phyloP scores from a whole-genome alignment of 2,113 vertebrate species.

The Dissostichus mawsoni region DNA sequence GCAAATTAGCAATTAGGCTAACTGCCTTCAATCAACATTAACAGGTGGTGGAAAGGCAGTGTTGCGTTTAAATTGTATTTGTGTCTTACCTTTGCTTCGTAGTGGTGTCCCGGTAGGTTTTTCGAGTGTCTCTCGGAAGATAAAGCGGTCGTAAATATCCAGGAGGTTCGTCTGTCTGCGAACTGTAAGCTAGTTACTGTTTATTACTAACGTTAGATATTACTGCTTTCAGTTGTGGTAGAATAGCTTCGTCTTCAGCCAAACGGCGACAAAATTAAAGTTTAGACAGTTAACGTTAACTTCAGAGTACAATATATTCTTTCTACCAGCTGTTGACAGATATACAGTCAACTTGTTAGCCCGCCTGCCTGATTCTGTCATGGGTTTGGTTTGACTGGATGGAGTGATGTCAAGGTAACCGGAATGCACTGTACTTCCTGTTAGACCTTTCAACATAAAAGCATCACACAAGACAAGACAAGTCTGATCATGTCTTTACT shows the following conservation, averaged over 20 bases:
- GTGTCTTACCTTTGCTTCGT: slow-evolving; percentile 49
- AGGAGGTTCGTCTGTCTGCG: slow-evolving; percentile 37
- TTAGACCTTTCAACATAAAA: slow-evolving; percentile 33
- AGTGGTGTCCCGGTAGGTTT: background rate
- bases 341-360: slow-evolving; percentile 16
- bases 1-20: slow-evolving; percentile 51
- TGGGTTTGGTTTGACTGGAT: background rate
- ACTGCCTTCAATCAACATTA: background rate
- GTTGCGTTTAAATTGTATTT: fast-evolving
- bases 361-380: slow-evolving; percentile 13
- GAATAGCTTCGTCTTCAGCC: background rate
- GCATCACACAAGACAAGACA: too few species aligned
- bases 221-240: background rate
- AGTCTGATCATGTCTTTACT: background rate
- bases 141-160: slow-evolving; percentile 6
- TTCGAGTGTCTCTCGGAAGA: slow-evolving; percentile 1
- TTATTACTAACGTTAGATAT: background rate
- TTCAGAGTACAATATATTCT: too few species aligned
- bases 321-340: background rate
- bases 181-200: slow-evolving; percentile 56
- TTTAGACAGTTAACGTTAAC: background rate
- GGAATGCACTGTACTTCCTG: background rate
- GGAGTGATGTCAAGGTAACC: fast-evolving
- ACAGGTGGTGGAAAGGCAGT: background rate
- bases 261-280: background rate